phyloP scores from a whole-genome alignment of 2,113 vertebrate genomes.

The Actenoides hombroni region DNA sequence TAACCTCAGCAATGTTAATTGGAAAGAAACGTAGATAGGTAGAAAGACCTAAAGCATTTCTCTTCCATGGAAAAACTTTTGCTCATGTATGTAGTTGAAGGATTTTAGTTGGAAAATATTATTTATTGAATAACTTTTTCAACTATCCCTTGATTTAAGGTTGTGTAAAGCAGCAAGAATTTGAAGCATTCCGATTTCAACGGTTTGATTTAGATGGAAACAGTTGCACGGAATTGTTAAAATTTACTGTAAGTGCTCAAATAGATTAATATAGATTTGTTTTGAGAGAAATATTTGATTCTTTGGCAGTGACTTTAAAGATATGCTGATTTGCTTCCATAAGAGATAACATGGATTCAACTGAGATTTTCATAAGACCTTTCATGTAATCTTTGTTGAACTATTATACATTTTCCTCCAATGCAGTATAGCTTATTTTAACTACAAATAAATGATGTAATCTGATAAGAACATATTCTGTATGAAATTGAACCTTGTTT shows the following conservation, averaged over 20 bases:
- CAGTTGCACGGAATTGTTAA: not conserved
- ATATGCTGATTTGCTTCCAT: not conserved
- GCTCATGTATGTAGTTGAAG: not conserved
- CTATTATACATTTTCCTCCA: not conserved
- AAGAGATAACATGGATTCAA: not conserved
- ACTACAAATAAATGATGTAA: not conserved
- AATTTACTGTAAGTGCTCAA: conserved; percentile 17
- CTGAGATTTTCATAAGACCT: not conserved
- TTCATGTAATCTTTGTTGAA: conserved; percentile 1
- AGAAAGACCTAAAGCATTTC: not conserved
- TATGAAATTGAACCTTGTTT: not conserved
- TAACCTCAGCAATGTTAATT: not conserved
- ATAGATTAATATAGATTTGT: conserved; percentile 40
- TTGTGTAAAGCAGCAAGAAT: not conserved
- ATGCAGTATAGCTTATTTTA: not conserved
- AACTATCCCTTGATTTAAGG: not conserved
- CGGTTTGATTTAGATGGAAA: conserved; percentile 21
- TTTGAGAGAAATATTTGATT: conserved; percentile 1
- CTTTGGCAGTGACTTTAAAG: not conserved
- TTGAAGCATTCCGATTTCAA: not conserved
- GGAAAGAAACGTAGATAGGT: not conserved
- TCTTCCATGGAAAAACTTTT: not conserved
- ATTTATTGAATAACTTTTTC: not conserved
- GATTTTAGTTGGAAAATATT: not conserved
- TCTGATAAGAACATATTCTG: not conserved